Evolutionary conservation across 2,888 invertebrate species (phyloP), one percentile per base, ranked within the genome.

Genomic region (Rotaria sp.): DNA sequence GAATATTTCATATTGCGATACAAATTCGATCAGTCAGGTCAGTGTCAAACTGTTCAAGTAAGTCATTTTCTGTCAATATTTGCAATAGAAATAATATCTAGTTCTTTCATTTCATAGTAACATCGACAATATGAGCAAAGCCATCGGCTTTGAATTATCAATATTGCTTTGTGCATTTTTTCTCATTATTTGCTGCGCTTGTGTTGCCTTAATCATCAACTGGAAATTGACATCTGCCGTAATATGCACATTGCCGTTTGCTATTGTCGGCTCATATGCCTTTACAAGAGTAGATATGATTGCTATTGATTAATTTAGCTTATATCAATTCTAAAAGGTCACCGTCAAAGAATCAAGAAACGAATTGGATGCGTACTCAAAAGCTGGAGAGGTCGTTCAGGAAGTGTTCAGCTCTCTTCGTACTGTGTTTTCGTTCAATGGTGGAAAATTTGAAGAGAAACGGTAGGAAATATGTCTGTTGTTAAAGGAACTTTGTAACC

Each of bases 111-210:
- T 18, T 45, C 26, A 84, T n/a, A 86, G 86, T 7, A 90, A 91
- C 85, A 88, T 91, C 38, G 88, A 89, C 41, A 90, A 90, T 91
- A 92, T 95, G 88, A 95, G 95, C 91, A 95, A 95, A 88, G 95
- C 95, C 18, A 93, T 95, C 75, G 95, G 95, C 0, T 95, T 95
- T 90, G 95, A 95, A 90, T 92, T 95, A 55, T 93, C 94, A 0
- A 94, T 94, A 88, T 94, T 95, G 89, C 89, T 94, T 13, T 94
- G 94, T 90, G 94, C 94, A 90, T 92, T 94, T 88, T 91, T 94
- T 0, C 93, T 94, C 0, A 94, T 94, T 89, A 87, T 94, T 21
- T 93, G 94, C 35, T 93, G 94, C 0, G 90, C 95, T n/a, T 92
- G 93, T 4, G 92, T 95, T 67, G 92, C 92, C 0, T 92, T 93